A percentile compares a stretch with the other conserved stretches of the same genome.
Evolutionary conservation across 2,888 invertebrate genomes (phyloP).

Genomic region (Anagyrus pseudococci): DNA sequence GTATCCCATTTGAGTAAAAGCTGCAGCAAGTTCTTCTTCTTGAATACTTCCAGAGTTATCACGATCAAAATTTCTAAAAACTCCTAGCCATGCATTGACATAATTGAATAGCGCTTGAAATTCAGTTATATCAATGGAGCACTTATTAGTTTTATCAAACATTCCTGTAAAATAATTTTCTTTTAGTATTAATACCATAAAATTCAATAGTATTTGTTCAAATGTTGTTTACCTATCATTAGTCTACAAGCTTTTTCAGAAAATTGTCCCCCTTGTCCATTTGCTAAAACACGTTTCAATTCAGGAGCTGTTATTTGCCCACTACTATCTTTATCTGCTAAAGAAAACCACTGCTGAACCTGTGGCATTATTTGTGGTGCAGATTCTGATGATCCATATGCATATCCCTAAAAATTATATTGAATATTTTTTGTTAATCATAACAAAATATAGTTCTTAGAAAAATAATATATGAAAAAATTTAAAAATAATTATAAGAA

Average conservation of each 20-base stretch:
- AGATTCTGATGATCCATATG: constrained; percentile 21
- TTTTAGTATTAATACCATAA: background rate
- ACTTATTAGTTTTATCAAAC: constrained; percentile 85
- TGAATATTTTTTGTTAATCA: background rate
- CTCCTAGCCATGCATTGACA: constrained; percentile 86
- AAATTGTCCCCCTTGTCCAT: constrained; percentile 84
- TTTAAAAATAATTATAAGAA: background rate
- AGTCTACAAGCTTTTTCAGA: constrained; percentile 83
- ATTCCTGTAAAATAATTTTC: constrained; percentile 78
- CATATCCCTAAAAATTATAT: constrained; percentile 13
- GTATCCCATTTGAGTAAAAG: constrained; percentile 89
- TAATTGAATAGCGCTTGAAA: constrained; percentile 88
- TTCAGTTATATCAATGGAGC: constrained; percentile 83
- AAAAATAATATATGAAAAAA: background rate
- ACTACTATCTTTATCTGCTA: constrained; percentile 84
- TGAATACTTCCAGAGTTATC: constrained; percentile 88
- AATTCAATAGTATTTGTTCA: background rate
- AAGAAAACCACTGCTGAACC: constrained; percentile 82
- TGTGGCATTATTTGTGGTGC: constrained; percentile 65
- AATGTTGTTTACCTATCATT: constrained; percentile 74
- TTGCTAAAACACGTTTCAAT: constrained; percentile 80
- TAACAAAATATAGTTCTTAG: background rate
- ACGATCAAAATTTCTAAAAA: constrained; percentile 85
- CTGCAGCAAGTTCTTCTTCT: constrained; percentile 76
- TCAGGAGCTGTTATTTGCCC: constrained; percentile 81